Conservation (phyloP, 2,113 vertebrate species). For the Danio rerio region DNA sequence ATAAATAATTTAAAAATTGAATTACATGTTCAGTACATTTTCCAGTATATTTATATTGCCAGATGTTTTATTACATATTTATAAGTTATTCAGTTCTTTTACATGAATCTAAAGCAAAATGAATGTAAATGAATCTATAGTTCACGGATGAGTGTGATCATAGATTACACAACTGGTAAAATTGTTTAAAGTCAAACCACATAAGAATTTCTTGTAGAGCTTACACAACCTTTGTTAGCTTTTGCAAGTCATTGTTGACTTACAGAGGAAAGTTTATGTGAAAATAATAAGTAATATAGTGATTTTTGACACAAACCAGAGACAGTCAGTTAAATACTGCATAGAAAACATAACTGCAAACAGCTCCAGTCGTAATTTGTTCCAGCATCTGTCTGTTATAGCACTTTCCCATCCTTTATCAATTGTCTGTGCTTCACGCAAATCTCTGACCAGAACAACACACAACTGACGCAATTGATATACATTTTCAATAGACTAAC, state of each 20-base stretch:
- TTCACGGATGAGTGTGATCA: not conserved
- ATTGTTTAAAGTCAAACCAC: not conserved
- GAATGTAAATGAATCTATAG: too few species aligned
- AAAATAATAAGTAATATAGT: not conserved
- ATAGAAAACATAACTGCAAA: not conserved
- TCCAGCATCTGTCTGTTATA: not conserved
- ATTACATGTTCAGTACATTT: too few species aligned
- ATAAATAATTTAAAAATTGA: too few species aligned
- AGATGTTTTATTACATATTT: too few species aligned
- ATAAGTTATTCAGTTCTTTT: too few species aligned
- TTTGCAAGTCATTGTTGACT: not conserved
- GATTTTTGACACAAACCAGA: not conserved
- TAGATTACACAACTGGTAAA: not conserved
- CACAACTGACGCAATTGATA: slow-evolving; percentile 16
- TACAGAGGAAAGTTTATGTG: not conserved
- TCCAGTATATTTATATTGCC: too few species aligned
- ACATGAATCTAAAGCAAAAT: too few species aligned
- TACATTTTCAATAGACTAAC: slow-evolving; percentile 3
- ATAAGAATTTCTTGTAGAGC: not conserved
- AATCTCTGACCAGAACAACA: not conserved
- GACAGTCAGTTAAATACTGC: not conserved
- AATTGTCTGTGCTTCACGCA: not conserved
- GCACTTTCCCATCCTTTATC: not conserved
- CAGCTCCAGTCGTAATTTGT: not conserved
- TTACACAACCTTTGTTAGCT: not conserved